Evolutionary conservation across 2,113 vertebrate genomes (phyloP).

Genomic region (Riparia riparia): DNA sequence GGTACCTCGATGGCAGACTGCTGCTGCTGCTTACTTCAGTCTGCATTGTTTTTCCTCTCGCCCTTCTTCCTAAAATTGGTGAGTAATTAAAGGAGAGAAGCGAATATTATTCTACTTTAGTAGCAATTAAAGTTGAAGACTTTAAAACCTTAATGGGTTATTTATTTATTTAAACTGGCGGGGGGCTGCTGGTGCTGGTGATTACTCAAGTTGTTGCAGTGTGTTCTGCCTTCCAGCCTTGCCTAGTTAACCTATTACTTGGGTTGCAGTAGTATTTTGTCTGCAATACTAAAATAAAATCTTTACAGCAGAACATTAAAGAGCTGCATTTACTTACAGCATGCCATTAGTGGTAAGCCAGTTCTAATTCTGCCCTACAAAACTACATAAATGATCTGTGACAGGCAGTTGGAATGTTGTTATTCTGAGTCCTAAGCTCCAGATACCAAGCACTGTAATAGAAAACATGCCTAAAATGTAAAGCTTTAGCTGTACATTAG

Average conservation of each 20-base stretch:
- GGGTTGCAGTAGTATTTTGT: conserved; percentile 81
- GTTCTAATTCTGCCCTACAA: conserved; percentile 80
- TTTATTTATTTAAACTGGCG: conserved; percentile 68
- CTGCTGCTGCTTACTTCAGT: conserved; percentile 86
- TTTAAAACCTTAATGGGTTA: conserved; percentile 66
- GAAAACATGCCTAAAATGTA: conserved; percentile 80
- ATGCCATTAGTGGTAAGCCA: conserved; percentile 83
- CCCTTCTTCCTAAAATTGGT: conserved; percentile 93
- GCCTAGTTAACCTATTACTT: conserved; percentile 81
- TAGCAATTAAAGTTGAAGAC: conserved; percentile 59
- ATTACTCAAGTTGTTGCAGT: conserved; percentile 61
- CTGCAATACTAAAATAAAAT: conserved; percentile 84
- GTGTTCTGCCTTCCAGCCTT: conserved; percentile 73
- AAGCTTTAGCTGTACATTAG: conserved; percentile 76
- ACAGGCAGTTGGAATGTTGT: conserved; percentile 84
- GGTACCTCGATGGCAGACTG: conserved; percentile 88
- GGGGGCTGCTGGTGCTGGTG: conserved; percentile 49
- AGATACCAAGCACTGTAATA: conserved; percentile 79
- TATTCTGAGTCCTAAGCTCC: conserved; percentile 80
- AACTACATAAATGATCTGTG: conserved; percentile 83
- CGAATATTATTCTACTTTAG: conserved; percentile 58
- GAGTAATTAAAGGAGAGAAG: conserved; percentile 72
- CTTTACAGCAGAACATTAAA: conserved; percentile 84
- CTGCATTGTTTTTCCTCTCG: conserved; percentile 87
- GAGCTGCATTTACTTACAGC: conserved; percentile 80